Evolutionary conservation across 2,888 invertebrate species (phyloP), one percentile per base, ranked within the genome.

Genomic region (Dione juno): DNA sequence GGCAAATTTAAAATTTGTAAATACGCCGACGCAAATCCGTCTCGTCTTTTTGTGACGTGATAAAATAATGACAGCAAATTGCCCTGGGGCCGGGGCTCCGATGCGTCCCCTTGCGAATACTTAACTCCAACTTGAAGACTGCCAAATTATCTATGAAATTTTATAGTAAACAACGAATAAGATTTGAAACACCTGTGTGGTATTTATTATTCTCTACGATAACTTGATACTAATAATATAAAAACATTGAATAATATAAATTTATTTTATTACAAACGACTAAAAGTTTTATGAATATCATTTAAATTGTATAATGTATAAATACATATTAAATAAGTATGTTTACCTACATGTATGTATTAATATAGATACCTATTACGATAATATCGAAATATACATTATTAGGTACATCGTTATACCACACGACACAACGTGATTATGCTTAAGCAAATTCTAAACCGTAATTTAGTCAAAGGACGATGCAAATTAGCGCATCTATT

Each of bases 401-500:
- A 21, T 10, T 19, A 28, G 28, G 2, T 28, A 35, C 14, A 35
- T 21, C 48, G 16, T 40, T 35, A 28, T 53, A 65, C 14, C 65
- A 28, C 43, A 41, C 59, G 45, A 11, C 54, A 54, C 63, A 61
- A 37, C 28, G 41, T 66, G 40, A 67, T 63, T 45, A 63, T 45
- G 43, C 45, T 50, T 69, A 71, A 72, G 59, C 61, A 72, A 66
- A 73, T 73, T 73, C 71, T 74, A 73, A 73, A 75, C 76, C 70
- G 73, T 76, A 78, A 77, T 78, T 77, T 78, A 76, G 75, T 77
- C 78, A 79, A 78, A 87, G 88, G 88, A 89, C 84, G 89, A 92
- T 92, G 91, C 90, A 92, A 92, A 93, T 93, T 92, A 91, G 84
- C 85, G 81, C 86, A 86, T 89, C 90, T 88, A 92, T 92, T 92